Conservation (phyloP, 1,140 invertebrate species). For the Aporrectodea caliginosa region DNA sequence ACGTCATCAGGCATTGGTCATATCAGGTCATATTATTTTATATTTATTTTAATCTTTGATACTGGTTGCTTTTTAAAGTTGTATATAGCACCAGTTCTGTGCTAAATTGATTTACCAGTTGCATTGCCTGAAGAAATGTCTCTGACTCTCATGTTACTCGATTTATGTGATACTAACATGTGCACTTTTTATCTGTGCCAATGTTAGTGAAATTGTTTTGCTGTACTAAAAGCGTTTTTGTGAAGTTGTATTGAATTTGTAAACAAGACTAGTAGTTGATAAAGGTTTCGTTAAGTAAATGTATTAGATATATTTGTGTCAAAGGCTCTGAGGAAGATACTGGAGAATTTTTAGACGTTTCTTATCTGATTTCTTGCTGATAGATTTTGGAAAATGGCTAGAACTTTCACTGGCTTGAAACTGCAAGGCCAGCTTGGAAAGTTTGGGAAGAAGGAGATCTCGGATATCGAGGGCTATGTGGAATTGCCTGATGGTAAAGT, state of each 20-base stretch:
- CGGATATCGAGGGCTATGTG: constrained; percentile 76
- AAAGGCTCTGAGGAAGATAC: neutral
- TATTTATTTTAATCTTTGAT: constrained; percentile 3
- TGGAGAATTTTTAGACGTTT: too few species aligned
- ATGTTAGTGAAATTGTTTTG: too few species aligned
- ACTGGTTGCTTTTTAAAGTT: neutral
- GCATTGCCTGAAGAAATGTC: too few species aligned
- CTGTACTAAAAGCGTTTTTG: too few species aligned
- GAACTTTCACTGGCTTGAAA: constrained; percentile 84
- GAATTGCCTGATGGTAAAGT: constrained; percentile 82
- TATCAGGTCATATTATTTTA: constrained; percentile 62
- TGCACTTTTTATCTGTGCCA: too few species aligned
- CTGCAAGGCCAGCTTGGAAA: constrained; percentile 76
- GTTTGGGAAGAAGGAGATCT: constrained; percentile 86
- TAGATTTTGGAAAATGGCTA: constrained; percentile 82
- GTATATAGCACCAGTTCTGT: neutral
- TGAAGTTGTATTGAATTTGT: too few species aligned
- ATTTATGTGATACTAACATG: too few species aligned
- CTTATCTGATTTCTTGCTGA: too few species aligned
- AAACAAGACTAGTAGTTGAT: too few species aligned
- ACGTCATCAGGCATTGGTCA: constrained; percentile 73
- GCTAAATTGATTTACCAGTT: constrained; percentile 1
- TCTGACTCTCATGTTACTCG: too few species aligned
- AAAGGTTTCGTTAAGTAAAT: too few species aligned
- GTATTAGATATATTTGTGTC: neutral